Evolutionary conservation across 2,888 invertebrate genomes (phyloP).

Genomic region (Trissoscelio sp.): DNA sequence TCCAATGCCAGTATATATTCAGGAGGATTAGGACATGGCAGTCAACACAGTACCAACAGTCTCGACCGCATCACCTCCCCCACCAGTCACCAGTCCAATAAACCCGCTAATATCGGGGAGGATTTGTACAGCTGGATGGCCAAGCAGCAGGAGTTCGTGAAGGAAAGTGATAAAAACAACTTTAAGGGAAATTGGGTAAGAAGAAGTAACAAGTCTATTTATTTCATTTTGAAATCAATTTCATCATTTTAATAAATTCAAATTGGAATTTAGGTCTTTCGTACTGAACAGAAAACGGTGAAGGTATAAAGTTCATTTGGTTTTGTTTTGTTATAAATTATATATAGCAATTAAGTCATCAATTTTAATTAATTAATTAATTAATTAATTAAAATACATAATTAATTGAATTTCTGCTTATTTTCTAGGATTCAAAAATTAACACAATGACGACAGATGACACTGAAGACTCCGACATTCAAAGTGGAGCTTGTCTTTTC

Average conservation of each 20-base stretch:
- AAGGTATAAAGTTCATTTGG: constrained; percentile 77
- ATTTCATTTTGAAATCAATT: no score
- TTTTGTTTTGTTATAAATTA: not conserved
- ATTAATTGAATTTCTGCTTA: no score
- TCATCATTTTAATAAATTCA: no score
- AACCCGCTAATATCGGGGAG: constrained; percentile 87
- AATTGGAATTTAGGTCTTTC: constrained; percentile 83
- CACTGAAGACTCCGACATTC: constrained; percentile 81
- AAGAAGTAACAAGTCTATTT: not conserved
- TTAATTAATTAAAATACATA: not conserved
- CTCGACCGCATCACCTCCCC: constrained; percentile 83
- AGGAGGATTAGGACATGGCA: constrained; percentile 79
- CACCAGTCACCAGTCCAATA: constrained; percentile 84
- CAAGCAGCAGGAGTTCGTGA: constrained; percentile 89
- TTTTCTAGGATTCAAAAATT: constrained; percentile 82
- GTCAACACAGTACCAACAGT: constrained; percentile 82
- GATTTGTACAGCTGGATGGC: constrained; percentile 99
- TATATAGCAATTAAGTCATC: not conserved
- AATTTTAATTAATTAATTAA: not conserved
- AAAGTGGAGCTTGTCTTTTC: constrained; percentile 87
- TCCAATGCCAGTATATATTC: constrained; percentile 87
- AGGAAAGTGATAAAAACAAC: constrained; percentile 82
- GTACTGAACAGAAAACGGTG: constrained; percentile 79
- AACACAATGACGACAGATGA: constrained; percentile 83
- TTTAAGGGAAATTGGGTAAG: constrained; percentile 82